Percentiles rank a stretch among this genome's conserved stretches.
Conservation (phyloP, 2,888 invertebrate genomes). For the Heteromurus nitidus region DNA sequence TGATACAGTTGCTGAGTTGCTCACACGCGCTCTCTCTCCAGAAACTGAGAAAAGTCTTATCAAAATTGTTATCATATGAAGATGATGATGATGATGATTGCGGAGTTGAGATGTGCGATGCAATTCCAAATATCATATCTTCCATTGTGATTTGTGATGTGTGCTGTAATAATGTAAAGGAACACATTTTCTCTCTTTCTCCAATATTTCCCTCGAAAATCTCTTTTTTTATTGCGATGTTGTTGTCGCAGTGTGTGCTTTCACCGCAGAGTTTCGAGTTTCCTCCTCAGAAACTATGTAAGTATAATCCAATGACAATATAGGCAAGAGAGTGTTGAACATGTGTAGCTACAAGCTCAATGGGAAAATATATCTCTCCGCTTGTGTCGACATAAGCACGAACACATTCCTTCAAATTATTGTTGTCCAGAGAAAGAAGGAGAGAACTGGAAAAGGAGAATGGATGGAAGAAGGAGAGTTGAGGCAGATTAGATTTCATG, state of each 20-base stretch:
- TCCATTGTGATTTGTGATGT: no score
- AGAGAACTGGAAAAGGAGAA: not conserved
- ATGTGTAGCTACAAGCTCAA: not conserved
- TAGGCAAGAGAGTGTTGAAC: conserved; percentile 19
- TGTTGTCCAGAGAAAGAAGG: conserved; percentile 23
- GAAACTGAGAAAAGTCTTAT: not conserved
- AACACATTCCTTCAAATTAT: not conserved
- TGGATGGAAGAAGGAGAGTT: conserved; percentile 25
- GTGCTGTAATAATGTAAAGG: no score
- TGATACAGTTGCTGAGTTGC: no score
- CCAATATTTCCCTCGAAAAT: not conserved
- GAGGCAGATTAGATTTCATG: conserved; percentile 39
- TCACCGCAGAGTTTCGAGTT: no score
- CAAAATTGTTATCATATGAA: not conserved
- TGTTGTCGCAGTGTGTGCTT: conserved; percentile 4
- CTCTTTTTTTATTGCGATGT: conserved; percentile 13
- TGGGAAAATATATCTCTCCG: no score
- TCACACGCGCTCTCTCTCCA: no score
- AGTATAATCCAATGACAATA: conserved; percentile 45
- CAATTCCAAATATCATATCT: not conserved
- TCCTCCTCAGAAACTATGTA: not conserved
- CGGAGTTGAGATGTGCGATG: conserved; percentile 7
- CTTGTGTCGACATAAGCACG: no score
- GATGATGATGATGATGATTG: conserved; percentile 25
- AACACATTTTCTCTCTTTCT: no score